These are phyloP conservation scores for Platysternon megacephalum DNA, from an alignment of 2,113 vertebrate species.

Conservation along the genomic window DNA sequence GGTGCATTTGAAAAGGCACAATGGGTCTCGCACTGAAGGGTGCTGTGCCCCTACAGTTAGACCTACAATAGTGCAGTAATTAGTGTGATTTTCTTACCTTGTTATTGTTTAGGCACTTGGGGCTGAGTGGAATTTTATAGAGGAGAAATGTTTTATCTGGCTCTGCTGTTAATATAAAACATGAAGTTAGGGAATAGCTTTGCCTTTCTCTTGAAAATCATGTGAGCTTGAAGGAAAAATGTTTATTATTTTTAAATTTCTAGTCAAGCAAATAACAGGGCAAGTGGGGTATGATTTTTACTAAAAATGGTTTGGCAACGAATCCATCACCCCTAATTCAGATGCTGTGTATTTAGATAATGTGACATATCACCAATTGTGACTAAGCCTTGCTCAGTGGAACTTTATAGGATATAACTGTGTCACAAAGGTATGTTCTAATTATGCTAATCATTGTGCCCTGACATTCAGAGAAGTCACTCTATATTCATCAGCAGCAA, in stretches of 20 bases:
- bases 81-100: slow-evolving; percentile 17
- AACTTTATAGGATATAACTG: slow-evolving; percentile 63
- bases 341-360: slow-evolving; percentile 31
- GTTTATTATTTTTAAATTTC: background rate
- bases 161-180: slow-evolving; percentile 15
- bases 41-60: background rate
- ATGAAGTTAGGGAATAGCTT: slow-evolving; percentile 13
- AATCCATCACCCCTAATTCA: slow-evolving; percentile 7
- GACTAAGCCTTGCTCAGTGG: slow-evolving; percentile 39
- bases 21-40: background rate
- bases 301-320: background rate
- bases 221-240: background rate
- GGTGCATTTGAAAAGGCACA: slow-evolving; percentile 32
- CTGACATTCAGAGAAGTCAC: slow-evolving; percentile 68
- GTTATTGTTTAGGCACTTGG: slow-evolving; percentile 12
- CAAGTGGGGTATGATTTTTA: background rate
- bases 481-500: slow-evolving; percentile 55
- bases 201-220: slow-evolving; percentile 13
- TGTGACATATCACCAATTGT: slow-evolving; percentile 37
- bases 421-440: slow-evolving; percentile 68
- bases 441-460: slow-evolving; percentile 72
- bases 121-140: background rate
- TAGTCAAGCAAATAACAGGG: background rate
- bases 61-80: slow-evolving; percentile 16
- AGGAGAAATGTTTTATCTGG: slow-evolving; percentile 28